These are phyloP conservation scores for Heterodera filipjevi DNA, from an alignment of 2,888 invertebrate species.

Conservation along the genomic window DNA sequence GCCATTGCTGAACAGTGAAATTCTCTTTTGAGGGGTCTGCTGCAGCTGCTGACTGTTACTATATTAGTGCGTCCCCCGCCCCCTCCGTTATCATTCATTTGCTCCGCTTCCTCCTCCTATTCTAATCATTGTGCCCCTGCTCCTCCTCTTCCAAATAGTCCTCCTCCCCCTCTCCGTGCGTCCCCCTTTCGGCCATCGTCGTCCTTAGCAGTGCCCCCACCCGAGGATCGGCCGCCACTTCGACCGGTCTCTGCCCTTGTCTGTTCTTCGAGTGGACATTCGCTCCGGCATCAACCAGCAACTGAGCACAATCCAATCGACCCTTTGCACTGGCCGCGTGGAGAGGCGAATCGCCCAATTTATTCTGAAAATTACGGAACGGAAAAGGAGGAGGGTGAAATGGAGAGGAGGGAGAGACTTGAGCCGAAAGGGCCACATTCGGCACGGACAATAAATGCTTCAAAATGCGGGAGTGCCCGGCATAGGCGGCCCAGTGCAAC, in stretches of 20 bases:
- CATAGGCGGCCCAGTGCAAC: conserved; percentile 74
- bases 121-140: not conserved
- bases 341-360: conserved; percentile 74
- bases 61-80: too few relatives aligned
- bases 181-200: conserved; percentile 71
- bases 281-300: conserved; percentile 70
- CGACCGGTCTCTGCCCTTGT: conserved; percentile 70
- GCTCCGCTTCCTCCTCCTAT: too few relatives aligned
- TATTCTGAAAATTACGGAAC: conserved; percentile 70
- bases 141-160: conserved; percentile 27
- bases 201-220: conserved; percentile 86
- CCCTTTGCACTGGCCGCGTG: conserved; percentile 73
- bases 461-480: conserved; percentile 72
- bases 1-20: too few relatives aligned
- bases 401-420: conserved; percentile 60
- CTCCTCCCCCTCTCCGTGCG: conserved; percentile 8
- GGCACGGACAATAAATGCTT: conserved; percentile 69
- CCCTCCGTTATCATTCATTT: too few relatives aligned
- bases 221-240: conserved; percentile 67
- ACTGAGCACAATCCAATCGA: conserved; percentile 70
- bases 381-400: not conserved
- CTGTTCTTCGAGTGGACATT: conserved; percentile 70
- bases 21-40: too few relatives aligned
- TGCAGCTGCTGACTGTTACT: too few relatives aligned
- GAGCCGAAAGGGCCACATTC: conserved; percentile 68